phyloP scores from a whole-genome alignment of 2,888 invertebrate genomes.

The Dicranocentrus wangi region DNA sequence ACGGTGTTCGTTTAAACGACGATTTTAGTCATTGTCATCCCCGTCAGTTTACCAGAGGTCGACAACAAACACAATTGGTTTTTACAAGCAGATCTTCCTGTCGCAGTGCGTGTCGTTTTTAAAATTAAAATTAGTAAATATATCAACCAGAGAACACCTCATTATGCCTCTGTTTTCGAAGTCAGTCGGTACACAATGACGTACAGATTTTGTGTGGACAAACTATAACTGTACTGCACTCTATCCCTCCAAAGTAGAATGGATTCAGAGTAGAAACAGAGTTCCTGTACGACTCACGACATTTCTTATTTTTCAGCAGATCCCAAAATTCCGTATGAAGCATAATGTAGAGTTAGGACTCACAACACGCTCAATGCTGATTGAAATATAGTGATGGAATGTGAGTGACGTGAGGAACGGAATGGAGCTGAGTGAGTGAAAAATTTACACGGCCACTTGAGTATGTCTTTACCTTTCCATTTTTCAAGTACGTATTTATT shows the following conservation, averaged over 20 bases:
- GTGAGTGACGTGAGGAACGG: neutral
- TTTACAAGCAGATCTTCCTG: neutral
- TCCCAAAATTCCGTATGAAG: too few species aligned
- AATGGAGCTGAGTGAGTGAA: neutral
- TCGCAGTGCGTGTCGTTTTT: neutral
- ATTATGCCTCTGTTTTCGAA: too few species aligned
- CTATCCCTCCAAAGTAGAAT: too few species aligned
- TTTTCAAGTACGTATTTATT: constrained; percentile 23
- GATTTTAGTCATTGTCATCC: constrained; percentile 31
- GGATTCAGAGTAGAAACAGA: too few species aligned
- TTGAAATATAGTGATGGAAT: too few species aligned
- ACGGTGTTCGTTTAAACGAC: constrained; percentile 26
- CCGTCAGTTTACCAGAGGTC: constrained; percentile 2
- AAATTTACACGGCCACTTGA: constrained; percentile 13
- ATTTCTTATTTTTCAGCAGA: too few species aligned
- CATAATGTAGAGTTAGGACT: too few species aligned
- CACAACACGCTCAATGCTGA: too few species aligned
- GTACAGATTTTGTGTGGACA: too few species aligned
- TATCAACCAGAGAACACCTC: neutral
- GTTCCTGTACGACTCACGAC: too few species aligned
- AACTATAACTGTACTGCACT: too few species aligned
- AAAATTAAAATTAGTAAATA: constrained; percentile 19
- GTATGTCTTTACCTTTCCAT: constrained; percentile 18
- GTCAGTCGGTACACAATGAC: too few species aligned
- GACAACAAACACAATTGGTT: constrained; percentile 8